phyloP scores from a whole-genome alignment of 2,888 invertebrate species.

The Yponomeuta malinellus region DNA sequence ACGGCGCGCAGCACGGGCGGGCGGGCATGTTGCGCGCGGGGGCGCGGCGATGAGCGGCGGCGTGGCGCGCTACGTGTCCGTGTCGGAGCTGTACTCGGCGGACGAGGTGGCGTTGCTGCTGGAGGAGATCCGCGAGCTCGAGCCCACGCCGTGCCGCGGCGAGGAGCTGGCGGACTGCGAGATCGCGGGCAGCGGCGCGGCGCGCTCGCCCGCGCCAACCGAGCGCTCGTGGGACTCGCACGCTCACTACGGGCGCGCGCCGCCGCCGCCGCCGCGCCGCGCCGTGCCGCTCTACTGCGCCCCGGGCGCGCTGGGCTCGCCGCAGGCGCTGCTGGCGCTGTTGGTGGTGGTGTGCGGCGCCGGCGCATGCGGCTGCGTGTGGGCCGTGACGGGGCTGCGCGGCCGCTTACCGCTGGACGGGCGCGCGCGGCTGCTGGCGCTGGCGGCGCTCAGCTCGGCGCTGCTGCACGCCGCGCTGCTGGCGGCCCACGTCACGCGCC shows the following conservation, averaged over 20 bases:
- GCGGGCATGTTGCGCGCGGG: conserved; percentile 22
- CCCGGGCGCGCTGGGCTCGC: conserved; percentile 30
- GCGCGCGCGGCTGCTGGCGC: conserved; percentile 51
- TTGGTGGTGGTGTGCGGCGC: conserved; percentile 37
- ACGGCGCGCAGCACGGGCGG: neutral
- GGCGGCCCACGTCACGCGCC: conserved; percentile 51
- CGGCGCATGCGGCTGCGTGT: conserved; percentile 38
- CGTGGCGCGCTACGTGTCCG: conserved; percentile 73
- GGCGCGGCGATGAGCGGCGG: conserved; percentile 56
- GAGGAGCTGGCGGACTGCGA: conserved; percentile 73
- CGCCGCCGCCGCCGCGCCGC: conserved; percentile 55
- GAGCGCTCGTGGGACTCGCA: conserved; percentile 73
- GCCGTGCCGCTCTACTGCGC: conserved; percentile 44
- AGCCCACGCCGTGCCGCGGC: conserved; percentile 70
- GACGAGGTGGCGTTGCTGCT: conserved; percentile 75
- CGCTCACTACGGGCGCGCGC: conserved; percentile 65
- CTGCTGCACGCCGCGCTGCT: conserved; percentile 57
- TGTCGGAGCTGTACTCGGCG: conserved; percentile 72
- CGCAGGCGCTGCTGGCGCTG: conserved; percentile 36
- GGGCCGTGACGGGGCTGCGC: conserved; percentile 45
- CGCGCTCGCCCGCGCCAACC: conserved; percentile 66
- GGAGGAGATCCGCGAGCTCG: conserved; percentile 73
- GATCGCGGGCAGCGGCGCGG: conserved; percentile 74
- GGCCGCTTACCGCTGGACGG: conserved; percentile 34
- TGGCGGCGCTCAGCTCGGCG: conserved; percentile 53